Base-by-base conservation (phyloP, 1,140 invertebrate genomes). In the Zophobas atratus region DNA sequence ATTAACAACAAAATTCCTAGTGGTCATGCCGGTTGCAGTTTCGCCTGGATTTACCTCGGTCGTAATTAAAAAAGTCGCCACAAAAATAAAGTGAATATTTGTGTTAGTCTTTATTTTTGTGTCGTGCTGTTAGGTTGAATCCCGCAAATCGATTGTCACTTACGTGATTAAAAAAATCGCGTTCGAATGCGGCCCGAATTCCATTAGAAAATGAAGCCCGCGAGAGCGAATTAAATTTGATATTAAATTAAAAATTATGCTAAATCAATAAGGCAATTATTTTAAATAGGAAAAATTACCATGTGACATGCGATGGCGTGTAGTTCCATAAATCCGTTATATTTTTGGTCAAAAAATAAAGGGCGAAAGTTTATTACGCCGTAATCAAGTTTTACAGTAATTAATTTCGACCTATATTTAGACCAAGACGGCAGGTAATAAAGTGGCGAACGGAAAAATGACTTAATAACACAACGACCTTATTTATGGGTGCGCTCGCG, bases 211-310 rank as follows among this genome's bases (percentile, higher is more conserved):
- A 60, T 60, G 56, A 60, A 60, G 56, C 36, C 36, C 56, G 35
- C 35, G 20, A 6, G 49, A 51, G 49, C 35, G 33, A 55, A 34
- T 33, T 33, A 55, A 34, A 55, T 55, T 55, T 55, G 53, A 55
- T 55, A 32, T n/a, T 35, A n/a, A 60, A 60, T 60, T 60, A 60
- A 60, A 60, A 60, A 60, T 60, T 38, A 38, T 60, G 35, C 38
- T 38, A 60, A 60, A 60, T 60, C 56, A 38, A 60, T 60, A 60
- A 60, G 6, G 56, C 56, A 60, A 60, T 60, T 60, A 60, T 60
- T 60, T 46, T 35, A 60, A 60, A 60, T 60, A 36, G 38, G 35
- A 60, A 60, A 60, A 60, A 60, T 60, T 60, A 41, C 3, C 6
- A 60, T 60, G 8, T 36, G 56, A 60, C 56, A 60, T 60, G 56